Conservation (phyloP, 2,113 vertebrate genomes). For the Alces alces region DNA sequence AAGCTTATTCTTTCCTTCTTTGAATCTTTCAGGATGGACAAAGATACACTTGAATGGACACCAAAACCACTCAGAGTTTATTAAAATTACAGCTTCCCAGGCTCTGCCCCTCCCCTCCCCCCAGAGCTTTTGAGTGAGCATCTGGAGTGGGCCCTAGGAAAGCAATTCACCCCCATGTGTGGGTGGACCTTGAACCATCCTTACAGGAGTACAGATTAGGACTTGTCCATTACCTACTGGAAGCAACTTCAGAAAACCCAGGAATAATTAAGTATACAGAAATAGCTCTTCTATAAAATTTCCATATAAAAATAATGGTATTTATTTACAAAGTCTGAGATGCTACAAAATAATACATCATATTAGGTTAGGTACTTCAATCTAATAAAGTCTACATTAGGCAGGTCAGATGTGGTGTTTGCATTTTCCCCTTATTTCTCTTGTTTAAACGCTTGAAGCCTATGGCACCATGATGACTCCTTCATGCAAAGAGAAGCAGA, state of each 20-base stretch:
- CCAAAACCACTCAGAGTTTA: neutral
- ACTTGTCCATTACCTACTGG: slow-evolving; percentile 17
- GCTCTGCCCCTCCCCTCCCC: neutral
- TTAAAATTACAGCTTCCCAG: neutral
- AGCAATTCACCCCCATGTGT: neutral
- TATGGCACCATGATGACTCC: slow-evolving; percentile 9
- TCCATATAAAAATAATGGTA: slow-evolving; percentile 83
- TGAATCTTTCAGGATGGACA: neutral
- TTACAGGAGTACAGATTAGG: neutral
- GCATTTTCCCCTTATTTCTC: slow-evolving; percentile 21
- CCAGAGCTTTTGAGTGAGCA: neutral
- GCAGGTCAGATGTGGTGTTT: slow-evolving; percentile 53
- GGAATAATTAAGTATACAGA: slow-evolving; percentile 76
- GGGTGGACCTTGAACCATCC: neutral
- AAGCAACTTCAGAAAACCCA: slow-evolving; percentile 77
- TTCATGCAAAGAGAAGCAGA: slow-evolving; percentile 27
- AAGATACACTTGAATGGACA: neutral
- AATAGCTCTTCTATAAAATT: slow-evolving; percentile 84
- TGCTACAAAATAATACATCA: slow-evolving; percentile 78
- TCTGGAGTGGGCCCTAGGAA: neutral
- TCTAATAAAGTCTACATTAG: slow-evolving; percentile 64
- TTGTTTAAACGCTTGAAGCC: slow-evolving; percentile 56
- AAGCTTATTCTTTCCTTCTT: slow-evolving; percentile 1
- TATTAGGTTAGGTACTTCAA: slow-evolving; percentile 62
- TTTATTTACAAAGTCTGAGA: slow-evolving; percentile 83